Evolutionary conservation across 2,113 vertebrate genomes (phyloP), one percentile per base, ranked within the genome.

Genomic region (Vulpes lagopus): DNA sequence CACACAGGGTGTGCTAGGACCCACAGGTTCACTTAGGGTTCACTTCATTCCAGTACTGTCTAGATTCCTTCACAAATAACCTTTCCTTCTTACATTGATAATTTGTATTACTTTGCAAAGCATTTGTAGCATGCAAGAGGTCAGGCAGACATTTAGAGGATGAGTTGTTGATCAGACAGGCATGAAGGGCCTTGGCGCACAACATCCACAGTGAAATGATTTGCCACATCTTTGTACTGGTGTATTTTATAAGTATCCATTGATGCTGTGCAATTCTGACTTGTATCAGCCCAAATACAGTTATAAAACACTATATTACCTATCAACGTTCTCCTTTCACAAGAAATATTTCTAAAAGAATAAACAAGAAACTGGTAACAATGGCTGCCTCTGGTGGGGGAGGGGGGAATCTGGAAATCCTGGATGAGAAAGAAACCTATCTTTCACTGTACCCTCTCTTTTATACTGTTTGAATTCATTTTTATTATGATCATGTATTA

Each of bases 271-370:
- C 78, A 38, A 53, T 89, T 89, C 83, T 79, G 79, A 62, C 84
- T 89, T 22, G 20, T 15, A 32, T 22, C 51, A 23, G 38, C 11
- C 81, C 60, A 84, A 65, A 84, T 17, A 89, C n/a, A 60, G 69
- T 90, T 11, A 64, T 5, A 80, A 90, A 71, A 19, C 23, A 73
- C 27, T 25, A 1, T 60, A 20, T 15, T 43, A 88, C 60, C 49
- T 30, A 43, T 14, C 59, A 11, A 23, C 16, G 3, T 35, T 91
- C 65, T 60, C 85, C 86, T 65, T 80, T 69, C 14, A 3, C 38
- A 51, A 30, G 23, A 20, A 43, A 5, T 87, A 92, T 65, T 97
- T 85, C 89, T 74, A 88, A 95, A 80, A 23, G 60, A 25, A 89
- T 12, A 59, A 38, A 67, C 11, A 78, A 59, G 80, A 88, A 94